phyloP scores from a whole-genome alignment of 2,797 vertebrate genomes.

The Mormyrops attenuatus region DNA sequence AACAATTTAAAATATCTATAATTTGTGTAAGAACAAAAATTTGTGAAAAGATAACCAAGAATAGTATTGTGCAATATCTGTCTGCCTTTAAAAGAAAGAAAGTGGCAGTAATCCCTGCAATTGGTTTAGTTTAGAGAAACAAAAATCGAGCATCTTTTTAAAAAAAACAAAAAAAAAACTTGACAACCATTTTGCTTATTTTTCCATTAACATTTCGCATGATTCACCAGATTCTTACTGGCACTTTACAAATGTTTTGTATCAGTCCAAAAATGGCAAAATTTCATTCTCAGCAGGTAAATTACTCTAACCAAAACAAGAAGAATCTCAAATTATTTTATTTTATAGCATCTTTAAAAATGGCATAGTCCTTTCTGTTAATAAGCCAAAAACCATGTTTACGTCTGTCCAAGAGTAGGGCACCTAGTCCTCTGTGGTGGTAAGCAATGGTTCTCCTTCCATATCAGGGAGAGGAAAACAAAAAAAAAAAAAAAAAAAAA shows the following conservation, averaged over 20 bases:
- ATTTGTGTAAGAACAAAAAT: conserved; percentile 52
- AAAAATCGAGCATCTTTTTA: conserved; percentile 52
- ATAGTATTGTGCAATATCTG: conserved; percentile 81
- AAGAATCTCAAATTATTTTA: conserved; percentile 31
- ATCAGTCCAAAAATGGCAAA: conserved; percentile 55
- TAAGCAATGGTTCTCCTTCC: conserved; percentile 40
- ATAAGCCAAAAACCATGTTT: conserved; percentile 43
- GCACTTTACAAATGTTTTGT: conserved; percentile 38
- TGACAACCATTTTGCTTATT: conserved; percentile 51
- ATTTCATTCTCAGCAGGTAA: conserved; percentile 44
- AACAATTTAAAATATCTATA: conserved; percentile 50
- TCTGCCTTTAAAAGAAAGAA: conserved; percentile 71
- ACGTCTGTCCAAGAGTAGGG: conserved; percentile 40
- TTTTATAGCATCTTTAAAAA: conserved; percentile 38
- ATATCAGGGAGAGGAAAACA: conserved; percentile 34
- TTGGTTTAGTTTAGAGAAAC: conserved; percentile 64
- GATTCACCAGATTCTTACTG: conserved; percentile 40
- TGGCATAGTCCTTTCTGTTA: conserved; percentile 56
- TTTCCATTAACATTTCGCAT: conserved; percentile 46
- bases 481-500: conserved; percentile 18
- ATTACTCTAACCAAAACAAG: conserved; percentile 36
- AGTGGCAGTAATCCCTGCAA: conserved; percentile 90
- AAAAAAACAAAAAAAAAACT: conserved; percentile 66
- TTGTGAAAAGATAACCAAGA: conserved; percentile 52
- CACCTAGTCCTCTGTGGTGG: conserved; percentile 29